phyloP scores from a whole-genome alignment of 2,113 vertebrate species.

The Antechinus flavipes region DNA sequence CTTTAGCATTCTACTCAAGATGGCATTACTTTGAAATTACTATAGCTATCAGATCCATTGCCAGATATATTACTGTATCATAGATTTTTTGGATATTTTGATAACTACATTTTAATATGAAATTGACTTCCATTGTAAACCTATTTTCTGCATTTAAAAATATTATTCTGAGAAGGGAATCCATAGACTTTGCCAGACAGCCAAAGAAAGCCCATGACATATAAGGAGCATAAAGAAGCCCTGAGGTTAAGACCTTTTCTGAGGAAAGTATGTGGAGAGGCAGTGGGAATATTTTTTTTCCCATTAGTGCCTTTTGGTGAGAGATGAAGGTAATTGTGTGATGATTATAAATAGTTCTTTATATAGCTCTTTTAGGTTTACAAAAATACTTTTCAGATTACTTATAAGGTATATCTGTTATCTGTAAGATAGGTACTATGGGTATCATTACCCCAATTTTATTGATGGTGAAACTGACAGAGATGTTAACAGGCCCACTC shows the following conservation, averaged over 20 bases:
- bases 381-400: background rate
- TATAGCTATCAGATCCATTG: background rate
- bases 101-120: background rate
- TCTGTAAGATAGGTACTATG: background rate
- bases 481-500: background rate
- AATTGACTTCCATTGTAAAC: background rate
- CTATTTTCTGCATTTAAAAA: background rate
- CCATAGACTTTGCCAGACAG: background rate
- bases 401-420: too few species aligned
- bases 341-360: background rate
- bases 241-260: background rate
- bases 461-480: background rate
- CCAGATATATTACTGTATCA: background rate
- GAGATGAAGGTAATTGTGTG: background rate
- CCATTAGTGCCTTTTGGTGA: background rate
- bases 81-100: background rate
- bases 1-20: background rate
- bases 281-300: background rate
- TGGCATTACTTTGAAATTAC: background rate
- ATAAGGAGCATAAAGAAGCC: background rate
- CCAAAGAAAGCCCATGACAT: background rate
- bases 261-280: background rate
- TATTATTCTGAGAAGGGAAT: background rate
- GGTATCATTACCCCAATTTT: background rate
- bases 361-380: background rate